These are phyloP conservation scores for Cherax destructor DNA, from an alignment of 1,140 invertebrate genomes.

Conservation along the genomic window DNA sequence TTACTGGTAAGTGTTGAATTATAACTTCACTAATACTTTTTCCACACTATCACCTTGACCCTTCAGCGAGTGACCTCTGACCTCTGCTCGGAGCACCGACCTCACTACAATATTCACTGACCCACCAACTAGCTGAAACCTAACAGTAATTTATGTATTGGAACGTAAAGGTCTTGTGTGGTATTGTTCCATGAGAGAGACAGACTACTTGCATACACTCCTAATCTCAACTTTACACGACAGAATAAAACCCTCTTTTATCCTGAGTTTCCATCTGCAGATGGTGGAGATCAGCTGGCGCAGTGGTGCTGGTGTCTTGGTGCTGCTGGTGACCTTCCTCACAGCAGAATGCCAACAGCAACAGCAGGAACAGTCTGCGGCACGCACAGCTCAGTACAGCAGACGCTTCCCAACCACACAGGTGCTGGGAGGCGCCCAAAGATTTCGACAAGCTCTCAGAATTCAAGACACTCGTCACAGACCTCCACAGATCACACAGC, in stretches of 20 bases:
- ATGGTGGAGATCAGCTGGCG: neutral
- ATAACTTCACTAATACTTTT: too few species aligned
- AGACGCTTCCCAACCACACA: neutral
- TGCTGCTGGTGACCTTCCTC: neutral
- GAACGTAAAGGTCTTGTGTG: too few species aligned
- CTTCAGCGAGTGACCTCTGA: neutral
- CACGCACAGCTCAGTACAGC: neutral
- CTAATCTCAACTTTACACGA: neutral
- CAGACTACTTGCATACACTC: too few species aligned
- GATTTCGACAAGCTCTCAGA: slow-evolving; percentile 23
- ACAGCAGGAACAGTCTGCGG: neutral
- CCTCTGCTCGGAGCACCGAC: too few species aligned
- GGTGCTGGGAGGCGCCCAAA: slow-evolving; percentile 11
- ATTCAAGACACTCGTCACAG: slow-evolving; percentile 19
- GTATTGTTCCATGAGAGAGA: too few species aligned
- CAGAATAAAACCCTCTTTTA: too few species aligned
- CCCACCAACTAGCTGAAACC: neutral
- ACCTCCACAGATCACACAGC: neutral
- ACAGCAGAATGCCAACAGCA: neutral
- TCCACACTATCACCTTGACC: too few species aligned
- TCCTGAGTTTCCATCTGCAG: neutral
- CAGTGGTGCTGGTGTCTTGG: neutral
- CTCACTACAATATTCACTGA: neutral
- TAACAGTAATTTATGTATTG: neutral
- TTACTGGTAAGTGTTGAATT: too few species aligned